A percentile compares a stretch with the other conserved stretches of the same genome.
phyloP scores from a whole-genome alignment of 1,140 invertebrate genomes.

The Kradibia gibbosae region DNA sequence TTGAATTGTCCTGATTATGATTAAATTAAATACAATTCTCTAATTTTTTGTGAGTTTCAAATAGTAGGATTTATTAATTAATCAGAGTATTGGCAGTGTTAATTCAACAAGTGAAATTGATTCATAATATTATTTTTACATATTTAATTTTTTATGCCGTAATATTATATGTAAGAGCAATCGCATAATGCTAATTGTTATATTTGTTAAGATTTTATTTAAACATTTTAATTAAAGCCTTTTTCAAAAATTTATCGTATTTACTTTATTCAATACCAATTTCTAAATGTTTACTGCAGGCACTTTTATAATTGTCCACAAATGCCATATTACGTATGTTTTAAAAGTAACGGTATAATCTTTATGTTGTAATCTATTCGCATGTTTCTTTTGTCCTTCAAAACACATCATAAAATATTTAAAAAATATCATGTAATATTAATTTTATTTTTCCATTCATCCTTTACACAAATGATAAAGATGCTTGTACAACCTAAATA shows the following conservation, averaged over 20 bases:
- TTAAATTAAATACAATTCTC: no score
- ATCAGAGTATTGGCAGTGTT: conserved; percentile 36
- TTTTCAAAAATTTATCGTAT: background rate
- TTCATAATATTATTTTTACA: background rate
- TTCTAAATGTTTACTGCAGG: background rate
- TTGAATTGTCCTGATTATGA: no score
- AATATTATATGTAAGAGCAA: background rate
- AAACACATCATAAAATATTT: conserved; percentile 19
- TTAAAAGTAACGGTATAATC: background rate
- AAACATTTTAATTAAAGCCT: background rate
- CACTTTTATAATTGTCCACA: conserved; percentile 21
- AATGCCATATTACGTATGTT: conserved; percentile 25
- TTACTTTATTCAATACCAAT: conserved; percentile 3
- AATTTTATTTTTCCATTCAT: conserved; percentile 15
- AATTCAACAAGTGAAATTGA: background rate
- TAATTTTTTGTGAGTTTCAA: background rate
- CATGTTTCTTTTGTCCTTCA: conserved; percentile 11
- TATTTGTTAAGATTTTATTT: background rate
- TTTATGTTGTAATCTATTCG: background rate
- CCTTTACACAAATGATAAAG: conserved; percentile 10
- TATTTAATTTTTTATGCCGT: background rate
- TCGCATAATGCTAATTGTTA: background rate
- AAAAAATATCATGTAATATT: conserved; percentile 14
- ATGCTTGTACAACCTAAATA: conserved; percentile 7
- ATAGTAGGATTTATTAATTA: background rate